Conservation (phyloP, 2,797 vertebrate species). For the Falco biarmicus region DNA sequence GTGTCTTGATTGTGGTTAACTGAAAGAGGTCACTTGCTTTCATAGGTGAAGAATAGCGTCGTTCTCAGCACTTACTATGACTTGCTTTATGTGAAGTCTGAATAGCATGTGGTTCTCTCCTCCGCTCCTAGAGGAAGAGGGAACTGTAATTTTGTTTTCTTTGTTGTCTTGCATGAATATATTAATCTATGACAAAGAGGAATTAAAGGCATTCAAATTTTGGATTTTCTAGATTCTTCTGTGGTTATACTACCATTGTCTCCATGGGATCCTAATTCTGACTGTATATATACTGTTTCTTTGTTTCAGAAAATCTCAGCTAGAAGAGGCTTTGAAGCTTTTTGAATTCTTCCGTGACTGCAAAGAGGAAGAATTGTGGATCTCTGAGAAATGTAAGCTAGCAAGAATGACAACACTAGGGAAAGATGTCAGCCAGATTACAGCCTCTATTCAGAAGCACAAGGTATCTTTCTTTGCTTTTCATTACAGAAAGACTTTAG, state of each 20-base stretch:
- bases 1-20: not conserved
- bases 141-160: not conserved
- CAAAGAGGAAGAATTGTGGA: constrained; percentile 86
- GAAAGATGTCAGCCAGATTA: constrained; percentile 83
- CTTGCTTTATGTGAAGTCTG: not conserved
- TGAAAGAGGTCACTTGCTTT: not conserved
- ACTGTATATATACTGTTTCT: not conserved
- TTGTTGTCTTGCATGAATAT: not conserved
- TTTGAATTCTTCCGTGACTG: constrained; percentile 87
- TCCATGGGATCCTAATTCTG: not conserved
- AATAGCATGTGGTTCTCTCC: not conserved
- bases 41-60: not conserved
- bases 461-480: constrained; percentile 78
- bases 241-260: not conserved
- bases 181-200: not conserved
- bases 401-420: constrained; percentile 76
- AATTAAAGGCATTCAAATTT: not conserved
- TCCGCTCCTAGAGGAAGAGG: not conserved
- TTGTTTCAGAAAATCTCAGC: constrained; percentile 77
- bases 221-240: not conserved
- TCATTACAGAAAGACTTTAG: not conserved
- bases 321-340: constrained; percentile 82
- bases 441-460: constrained; percentile 83
- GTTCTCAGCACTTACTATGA: not conserved
- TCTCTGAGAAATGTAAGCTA: constrained; percentile 80